Evolutionary conservation across 1,140 invertebrate species (phyloP).

Genomic region (Drosophila ambigua): DNA sequence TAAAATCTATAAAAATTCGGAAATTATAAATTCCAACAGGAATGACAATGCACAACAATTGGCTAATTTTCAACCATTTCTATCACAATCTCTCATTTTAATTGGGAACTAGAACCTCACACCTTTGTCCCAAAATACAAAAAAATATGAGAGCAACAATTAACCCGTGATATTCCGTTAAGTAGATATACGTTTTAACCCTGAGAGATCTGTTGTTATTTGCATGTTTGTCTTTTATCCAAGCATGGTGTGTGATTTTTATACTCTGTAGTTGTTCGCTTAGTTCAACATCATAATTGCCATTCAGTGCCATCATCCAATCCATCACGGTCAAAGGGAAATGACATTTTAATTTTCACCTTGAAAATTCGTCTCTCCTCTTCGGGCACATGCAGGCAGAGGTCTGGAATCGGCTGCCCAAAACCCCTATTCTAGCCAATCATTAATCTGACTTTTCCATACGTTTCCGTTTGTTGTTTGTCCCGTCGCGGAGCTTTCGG

Average conservation of each 20-base stretch:
- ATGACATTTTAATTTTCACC: slow-evolving; percentile 15
- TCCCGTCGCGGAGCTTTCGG: slow-evolving; percentile 36
- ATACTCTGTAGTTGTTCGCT: background rate
- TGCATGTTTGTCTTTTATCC: too few species aligned
- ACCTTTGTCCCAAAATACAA: too few species aligned
- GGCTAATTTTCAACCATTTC: slow-evolving; percentile 25
- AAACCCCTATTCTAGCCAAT: background rate
- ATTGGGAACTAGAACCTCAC: too few species aligned
- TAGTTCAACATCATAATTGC: slow-evolving; percentile 10
- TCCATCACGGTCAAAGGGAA: slow-evolving; percentile 6
- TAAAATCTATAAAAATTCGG: slow-evolving; percentile 21
- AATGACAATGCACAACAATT: slow-evolving; percentile 18
- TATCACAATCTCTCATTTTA: slow-evolving; percentile 23
- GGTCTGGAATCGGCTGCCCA: background rate
- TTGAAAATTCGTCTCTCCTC: background rate
- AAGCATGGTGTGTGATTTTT: background rate
- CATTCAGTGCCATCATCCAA: slow-evolving; percentile 12
- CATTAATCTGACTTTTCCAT: background rate
- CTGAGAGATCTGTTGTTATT: background rate
- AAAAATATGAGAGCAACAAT: too few species aligned
- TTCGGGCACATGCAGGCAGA: too few species aligned
- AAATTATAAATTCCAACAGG: slow-evolving; percentile 36
- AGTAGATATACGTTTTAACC: too few species aligned
- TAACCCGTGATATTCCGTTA: too few species aligned
- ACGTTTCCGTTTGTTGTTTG: slow-evolving; percentile 15